phyloP scores from a whole-genome alignment of 2,888 invertebrate genomes.

The Miltochrista miniata region DNA sequence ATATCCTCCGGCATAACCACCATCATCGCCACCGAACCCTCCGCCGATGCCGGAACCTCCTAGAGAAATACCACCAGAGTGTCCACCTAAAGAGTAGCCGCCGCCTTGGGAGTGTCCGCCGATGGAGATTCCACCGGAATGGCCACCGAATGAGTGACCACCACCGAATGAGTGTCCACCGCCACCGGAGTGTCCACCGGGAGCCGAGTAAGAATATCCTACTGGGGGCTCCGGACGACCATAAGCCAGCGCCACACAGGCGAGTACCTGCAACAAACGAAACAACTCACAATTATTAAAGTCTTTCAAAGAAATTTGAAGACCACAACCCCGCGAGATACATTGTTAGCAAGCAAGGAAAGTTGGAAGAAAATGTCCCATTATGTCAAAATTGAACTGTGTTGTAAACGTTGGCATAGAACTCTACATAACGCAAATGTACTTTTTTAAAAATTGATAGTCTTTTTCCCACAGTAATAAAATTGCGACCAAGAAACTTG shows the following conservation, averaged over 20 bases:
- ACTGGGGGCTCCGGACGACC: constrained; percentile 80
- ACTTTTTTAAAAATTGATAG: no score
- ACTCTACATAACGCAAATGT: no score
- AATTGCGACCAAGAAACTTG: no score
- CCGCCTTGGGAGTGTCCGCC: constrained; percentile 29
- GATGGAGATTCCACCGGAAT: constrained; percentile 44
- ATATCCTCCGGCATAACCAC: constrained; percentile 73
- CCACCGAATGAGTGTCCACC: constrained; percentile 40
- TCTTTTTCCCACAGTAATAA: no score
- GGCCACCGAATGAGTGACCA: constrained; percentile 46
- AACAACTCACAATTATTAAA: neutral
- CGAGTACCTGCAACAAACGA: constrained; percentile 69
- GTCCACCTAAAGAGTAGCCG: constrained; percentile 15
- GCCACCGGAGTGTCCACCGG: constrained; percentile 36
- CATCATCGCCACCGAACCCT: constrained; percentile 62
- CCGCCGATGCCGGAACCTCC: constrained; percentile 43
- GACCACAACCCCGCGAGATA: neutral
- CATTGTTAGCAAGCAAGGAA: no score
- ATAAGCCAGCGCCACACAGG: constrained; percentile 75
- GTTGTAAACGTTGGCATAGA: no score
- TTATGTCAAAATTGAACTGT: no score
- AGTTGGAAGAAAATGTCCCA: no score
- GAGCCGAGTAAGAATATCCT: constrained; percentile 77
- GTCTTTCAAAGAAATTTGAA: neutral
- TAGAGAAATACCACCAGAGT: constrained; percentile 22